These are phyloP conservation scores for Tenthredo scrophulariae DNA, from an alignment of 2,888 invertebrate species.

Conservation along the genomic window DNA sequence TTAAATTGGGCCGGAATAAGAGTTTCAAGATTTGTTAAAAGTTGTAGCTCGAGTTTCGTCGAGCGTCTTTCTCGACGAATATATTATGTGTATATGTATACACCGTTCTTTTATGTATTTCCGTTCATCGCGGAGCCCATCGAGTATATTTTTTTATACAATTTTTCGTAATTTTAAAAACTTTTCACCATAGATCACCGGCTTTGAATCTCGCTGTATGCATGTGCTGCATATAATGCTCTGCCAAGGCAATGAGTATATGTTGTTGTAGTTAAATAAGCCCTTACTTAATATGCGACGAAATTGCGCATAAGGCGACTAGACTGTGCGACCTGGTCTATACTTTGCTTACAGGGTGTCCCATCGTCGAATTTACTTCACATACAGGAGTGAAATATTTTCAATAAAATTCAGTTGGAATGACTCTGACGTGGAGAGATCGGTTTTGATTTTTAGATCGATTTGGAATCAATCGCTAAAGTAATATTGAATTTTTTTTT, in stretches of 20 bases:
- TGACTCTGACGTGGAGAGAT: neutral
- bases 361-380: neutral
- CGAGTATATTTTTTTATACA: neutral
- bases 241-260: neutral
- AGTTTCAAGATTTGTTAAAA: conserved; percentile 45
- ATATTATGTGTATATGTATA: neutral
- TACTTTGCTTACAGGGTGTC: neutral
- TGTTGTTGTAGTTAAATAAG: conserved; percentile 30
- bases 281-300: conserved; percentile 25
- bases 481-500: neutral
- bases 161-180: neutral
- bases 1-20: neutral
- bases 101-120: neutral
- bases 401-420: too few species aligned
- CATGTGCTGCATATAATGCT: neutral
- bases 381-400: neutral
- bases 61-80: neutral
- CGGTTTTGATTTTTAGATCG: neutral
- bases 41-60: conserved; percentile 6
- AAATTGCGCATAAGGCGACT: conserved; percentile 13
- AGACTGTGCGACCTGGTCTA: neutral
- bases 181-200: neutral
- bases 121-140: neutral
- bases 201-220: neutral
- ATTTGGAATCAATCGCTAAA: neutral